Conservation (phyloP, 1,140 invertebrate species). For the Bradysia coprophila region DNA sequence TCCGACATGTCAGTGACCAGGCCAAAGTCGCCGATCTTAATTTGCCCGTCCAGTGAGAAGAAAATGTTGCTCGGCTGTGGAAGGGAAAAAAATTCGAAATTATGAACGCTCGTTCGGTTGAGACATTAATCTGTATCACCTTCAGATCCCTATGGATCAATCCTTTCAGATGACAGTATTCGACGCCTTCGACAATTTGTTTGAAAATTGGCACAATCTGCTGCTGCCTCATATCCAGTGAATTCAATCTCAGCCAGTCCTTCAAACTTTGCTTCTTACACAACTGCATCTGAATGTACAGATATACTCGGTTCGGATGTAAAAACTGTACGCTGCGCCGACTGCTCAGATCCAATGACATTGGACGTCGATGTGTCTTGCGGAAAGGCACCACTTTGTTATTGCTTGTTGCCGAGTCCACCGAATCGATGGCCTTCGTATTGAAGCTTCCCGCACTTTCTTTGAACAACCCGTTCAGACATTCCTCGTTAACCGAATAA, state of each 20-base stretch:
- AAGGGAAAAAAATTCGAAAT: slow-evolving; percentile 6
- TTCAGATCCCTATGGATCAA: slow-evolving; percentile 92
- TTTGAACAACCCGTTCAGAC: not conserved
- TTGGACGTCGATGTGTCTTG: slow-evolving; percentile 6
- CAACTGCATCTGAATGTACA: slow-evolving; percentile 96
- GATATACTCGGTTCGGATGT: slow-evolving; percentile 37
- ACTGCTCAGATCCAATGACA: slow-evolving; percentile 21
- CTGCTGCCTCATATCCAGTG: slow-evolving; percentile 11
- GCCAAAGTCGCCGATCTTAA: slow-evolving; percentile 96
- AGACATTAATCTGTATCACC: too few species aligned
- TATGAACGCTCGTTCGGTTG: too few species aligned
- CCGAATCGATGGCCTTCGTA: not conserved
- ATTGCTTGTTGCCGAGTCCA: not conserved
- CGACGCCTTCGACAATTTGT: slow-evolving; percentile 85
- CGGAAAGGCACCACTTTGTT: slow-evolving; percentile 4
- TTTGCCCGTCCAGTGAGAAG: slow-evolving; percentile 70
- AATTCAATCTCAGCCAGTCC: slow-evolving; percentile 62
- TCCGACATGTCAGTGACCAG: slow-evolving; percentile 73
- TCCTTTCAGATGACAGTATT: slow-evolving; percentile 81
- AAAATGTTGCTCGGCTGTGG: slow-evolving; percentile 88
- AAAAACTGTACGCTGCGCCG: slow-evolving; percentile 13
- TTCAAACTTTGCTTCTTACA: slow-evolving; percentile 75
- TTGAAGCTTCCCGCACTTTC: not conserved
- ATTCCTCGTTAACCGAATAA: not conserved
- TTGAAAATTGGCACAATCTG: slow-evolving; percentile 62